Percentiles rank a stretch among this genome's conserved stretches.
Conservation (phyloP, 2,888 invertebrate genomes). For the Ernsta delagoae region DNA sequence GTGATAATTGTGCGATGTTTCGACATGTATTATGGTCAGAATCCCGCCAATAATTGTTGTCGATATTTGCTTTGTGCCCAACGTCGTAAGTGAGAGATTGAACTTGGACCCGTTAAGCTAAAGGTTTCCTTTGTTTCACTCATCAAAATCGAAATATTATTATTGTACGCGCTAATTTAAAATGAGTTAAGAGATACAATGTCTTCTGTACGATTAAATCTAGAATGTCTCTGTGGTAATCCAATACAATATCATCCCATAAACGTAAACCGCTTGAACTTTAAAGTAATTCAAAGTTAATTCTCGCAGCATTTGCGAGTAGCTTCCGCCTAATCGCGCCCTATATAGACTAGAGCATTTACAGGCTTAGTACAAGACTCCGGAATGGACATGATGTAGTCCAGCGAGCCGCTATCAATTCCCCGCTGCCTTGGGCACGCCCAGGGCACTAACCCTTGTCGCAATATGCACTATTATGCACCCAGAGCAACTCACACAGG, state of each 20-base stretch:
- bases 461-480: slow-evolving; percentile 59
- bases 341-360: slow-evolving; percentile 54
- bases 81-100: slow-evolving; percentile 26
- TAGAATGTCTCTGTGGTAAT: slow-evolving; percentile 19
- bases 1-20: slow-evolving; percentile 73
- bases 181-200: not conserved
- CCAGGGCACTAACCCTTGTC: slow-evolving; percentile 76
- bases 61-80: slow-evolving; percentile 42
- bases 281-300: slow-evolving; percentile 38
- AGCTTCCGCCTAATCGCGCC: slow-evolving; percentile 53
- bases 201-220: slow-evolving; percentile 6
- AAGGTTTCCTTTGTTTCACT: slow-evolving; percentile 17
- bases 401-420: slow-evolving; percentile 63
- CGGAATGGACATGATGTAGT: slow-evolving; percentile 61
- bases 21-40: slow-evolving; percentile 55
- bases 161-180: not conserved
- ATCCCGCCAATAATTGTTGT: slow-evolving; percentile 43
- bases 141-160: no score
- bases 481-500: slow-evolving; percentile 50
- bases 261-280: slow-evolving; percentile 34
- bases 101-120: not conserved
- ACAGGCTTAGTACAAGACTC: slow-evolving; percentile 56
- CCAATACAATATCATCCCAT: slow-evolving; percentile 28
- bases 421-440: slow-evolving; percentile 73
- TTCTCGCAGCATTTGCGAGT: slow-evolving; percentile 32